A percentile compares a stretch with the other conserved stretches of the same genome.
Conservation (phyloP, 1,140 invertebrate genomes). For the Cylas formicarius region DNA sequence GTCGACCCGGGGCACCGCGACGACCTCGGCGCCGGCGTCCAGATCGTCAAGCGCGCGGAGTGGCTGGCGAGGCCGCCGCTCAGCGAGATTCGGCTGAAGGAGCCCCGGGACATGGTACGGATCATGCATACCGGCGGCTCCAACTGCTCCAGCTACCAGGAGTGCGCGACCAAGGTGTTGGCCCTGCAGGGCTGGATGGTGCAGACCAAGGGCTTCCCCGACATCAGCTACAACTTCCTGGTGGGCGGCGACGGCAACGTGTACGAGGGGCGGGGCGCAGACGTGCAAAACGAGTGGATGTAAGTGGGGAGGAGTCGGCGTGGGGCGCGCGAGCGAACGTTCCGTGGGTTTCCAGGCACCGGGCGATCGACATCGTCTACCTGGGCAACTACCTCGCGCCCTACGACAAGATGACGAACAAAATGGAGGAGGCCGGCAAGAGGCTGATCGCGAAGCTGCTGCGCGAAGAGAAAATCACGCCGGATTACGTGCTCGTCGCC, state of each 20-base stretch:
- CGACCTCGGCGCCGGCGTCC: constrained; percentile 15
- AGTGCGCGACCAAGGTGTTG: constrained; percentile 41
- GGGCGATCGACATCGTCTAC: constrained; percentile 43
- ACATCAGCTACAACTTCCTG: constrained; percentile 58
- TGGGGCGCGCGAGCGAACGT: background rate
- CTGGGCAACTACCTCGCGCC: constrained; percentile 43
- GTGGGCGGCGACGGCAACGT: constrained; percentile 59
- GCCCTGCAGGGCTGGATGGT: constrained; percentile 42
- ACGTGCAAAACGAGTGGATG: constrained; percentile 41
- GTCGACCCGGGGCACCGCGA: constrained; percentile 2
- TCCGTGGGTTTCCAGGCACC: constrained; percentile 41
- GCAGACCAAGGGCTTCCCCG: constrained; percentile 27
- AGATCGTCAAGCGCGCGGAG: constrained; percentile 14
- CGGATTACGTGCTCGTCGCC: constrained; percentile 41
- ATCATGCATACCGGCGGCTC: constrained; percentile 43
- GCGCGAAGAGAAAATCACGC: constrained; percentile 32
- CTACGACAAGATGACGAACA: constrained; percentile 32
- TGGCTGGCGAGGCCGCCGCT: constrained; percentile 15
- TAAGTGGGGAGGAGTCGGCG: constrained; percentile 5
- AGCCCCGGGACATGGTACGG: constrained; percentile 31
- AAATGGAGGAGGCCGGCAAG: constrained; percentile 40
- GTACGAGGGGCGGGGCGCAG: constrained; percentile 58
- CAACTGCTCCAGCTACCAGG: constrained; percentile 32
- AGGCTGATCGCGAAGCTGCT: constrained; percentile 38
- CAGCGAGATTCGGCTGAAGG: background rate